These are phyloP conservation scores for Carassius carassius DNA, from an alignment of 2,113 vertebrate species.

Conservation along the genomic window DNA sequence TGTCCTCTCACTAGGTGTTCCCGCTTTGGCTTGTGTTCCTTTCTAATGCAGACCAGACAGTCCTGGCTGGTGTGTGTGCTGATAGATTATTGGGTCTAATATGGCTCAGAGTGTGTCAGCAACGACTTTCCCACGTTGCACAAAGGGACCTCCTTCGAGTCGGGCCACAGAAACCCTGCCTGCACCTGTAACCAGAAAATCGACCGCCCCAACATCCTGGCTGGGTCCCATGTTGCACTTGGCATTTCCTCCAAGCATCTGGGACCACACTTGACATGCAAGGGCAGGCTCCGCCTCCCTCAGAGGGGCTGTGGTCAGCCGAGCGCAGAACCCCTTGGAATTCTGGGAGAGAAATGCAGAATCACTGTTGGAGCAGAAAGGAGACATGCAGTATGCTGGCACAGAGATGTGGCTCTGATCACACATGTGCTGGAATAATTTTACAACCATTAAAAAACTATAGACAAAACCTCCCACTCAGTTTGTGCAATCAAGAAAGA, in stretches of 20 bases:
- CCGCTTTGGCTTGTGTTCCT: constrained; percentile 61
- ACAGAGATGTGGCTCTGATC: constrained; percentile 32
- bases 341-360: constrained; percentile 65
- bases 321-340: constrained; percentile 60
- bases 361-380: constrained; percentile 57
- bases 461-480: constrained; percentile 22
- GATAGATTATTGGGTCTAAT: constrained; percentile 56
- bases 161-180: constrained; percentile 11
- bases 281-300: constrained; percentile 68
- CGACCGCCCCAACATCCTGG: constrained; percentile 67
- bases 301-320: constrained; percentile 58
- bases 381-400: not conserved
- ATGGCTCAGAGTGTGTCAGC: constrained; percentile 66
- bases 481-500: constrained; percentile 5
- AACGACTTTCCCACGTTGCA: constrained; percentile 78
- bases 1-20: constrained; percentile 69
- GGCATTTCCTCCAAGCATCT: constrained; percentile 76
- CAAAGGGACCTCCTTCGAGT: constrained; percentile 61
- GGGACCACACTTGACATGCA: constrained; percentile 75
- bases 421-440: constrained; percentile 29
- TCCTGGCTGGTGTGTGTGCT: constrained; percentile 58
- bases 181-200: constrained; percentile 77
- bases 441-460: constrained; percentile 5
- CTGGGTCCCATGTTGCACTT: constrained; percentile 75
- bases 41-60: constrained; percentile 65